phyloP scores from a whole-genome alignment of 2,113 vertebrate species.

The Aspidoscelis tigris region DNA sequence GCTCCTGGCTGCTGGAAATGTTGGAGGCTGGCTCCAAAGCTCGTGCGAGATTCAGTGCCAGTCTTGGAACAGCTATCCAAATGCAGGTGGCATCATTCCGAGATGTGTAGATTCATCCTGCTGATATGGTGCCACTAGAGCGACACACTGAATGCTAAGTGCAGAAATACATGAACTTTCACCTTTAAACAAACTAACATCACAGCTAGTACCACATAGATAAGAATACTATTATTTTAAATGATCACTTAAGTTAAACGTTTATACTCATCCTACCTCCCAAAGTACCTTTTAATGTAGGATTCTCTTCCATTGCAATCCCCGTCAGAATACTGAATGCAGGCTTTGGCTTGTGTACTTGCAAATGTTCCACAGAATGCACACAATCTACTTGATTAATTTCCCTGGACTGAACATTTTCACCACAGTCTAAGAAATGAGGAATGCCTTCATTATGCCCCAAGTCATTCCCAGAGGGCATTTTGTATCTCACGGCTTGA shows the following conservation, averaged over 20 bases:
- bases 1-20: too few species aligned
- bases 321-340: slow-evolving; percentile 68
- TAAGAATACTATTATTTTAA: not conserved
- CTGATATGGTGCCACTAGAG: too few species aligned
- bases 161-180: not conserved
- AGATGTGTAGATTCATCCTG: too few species aligned
- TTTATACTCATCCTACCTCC: slow-evolving; percentile 77
- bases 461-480: slow-evolving; percentile 51
- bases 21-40: too few species aligned
- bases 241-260: not conserved
- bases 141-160: too few species aligned
- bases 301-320: slow-evolving; percentile 74
- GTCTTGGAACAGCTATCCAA: too few species aligned
- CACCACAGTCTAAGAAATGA: slow-evolving; percentile 37
- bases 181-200: not conserved
- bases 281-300: slow-evolving; percentile 66
- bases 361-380: slow-evolving; percentile 74
- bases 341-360: slow-evolving; percentile 78
- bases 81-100: too few species aligned
- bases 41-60: too few species aligned
- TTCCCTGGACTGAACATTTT: slow-evolving; percentile 61
- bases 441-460: slow-evolving; percentile 39
- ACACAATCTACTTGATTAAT: slow-evolving; percentile 58
- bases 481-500: slow-evolving; percentile 54
- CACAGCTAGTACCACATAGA: not conserved